Conservation (phyloP, 1,140 invertebrate genomes). For the Zaprionus nigranus region DNA sequence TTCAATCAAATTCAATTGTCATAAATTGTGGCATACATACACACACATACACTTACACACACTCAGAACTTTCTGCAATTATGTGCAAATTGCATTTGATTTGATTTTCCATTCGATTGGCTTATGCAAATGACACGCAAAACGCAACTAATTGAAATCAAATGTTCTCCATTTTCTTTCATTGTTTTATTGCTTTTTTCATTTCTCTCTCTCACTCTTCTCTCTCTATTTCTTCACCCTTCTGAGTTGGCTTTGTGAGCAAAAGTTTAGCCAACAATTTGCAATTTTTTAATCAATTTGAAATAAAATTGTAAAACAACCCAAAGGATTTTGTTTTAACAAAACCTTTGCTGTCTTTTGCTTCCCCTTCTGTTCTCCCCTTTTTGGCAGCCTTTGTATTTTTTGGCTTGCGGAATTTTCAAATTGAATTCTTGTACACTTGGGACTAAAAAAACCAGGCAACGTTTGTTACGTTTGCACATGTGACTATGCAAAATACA, state of each 20-base stretch:
- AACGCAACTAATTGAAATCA: slow-evolving; percentile 52
- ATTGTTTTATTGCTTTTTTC: background rate
- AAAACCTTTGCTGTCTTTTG: slow-evolving; percentile 22
- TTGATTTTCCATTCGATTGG: slow-evolving; percentile 64
- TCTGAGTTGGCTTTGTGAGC: background rate
- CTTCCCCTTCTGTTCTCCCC: too few species aligned
- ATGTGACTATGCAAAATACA: slow-evolving; percentile 7
- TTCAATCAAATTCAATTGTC: slow-evolving; percentile 67
- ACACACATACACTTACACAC: slow-evolving; percentile 19
- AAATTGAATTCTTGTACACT: slow-evolving; percentile 60
- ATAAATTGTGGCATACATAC: slow-evolving; percentile 55
- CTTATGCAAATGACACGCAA: slow-evolving; percentile 63
- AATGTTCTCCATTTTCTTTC: slow-evolving; percentile 2
- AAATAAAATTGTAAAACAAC: slow-evolving; percentile 21
- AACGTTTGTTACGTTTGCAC: slow-evolving; percentile 18
- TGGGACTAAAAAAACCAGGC: slow-evolving; percentile 29
- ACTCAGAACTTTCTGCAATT: slow-evolving; percentile 53
- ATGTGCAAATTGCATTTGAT: slow-evolving; percentile 72
- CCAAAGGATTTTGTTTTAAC: slow-evolving; percentile 34
- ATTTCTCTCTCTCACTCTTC: background rate
- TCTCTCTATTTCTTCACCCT: background rate
- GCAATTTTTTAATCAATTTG: slow-evolving; percentile 47
- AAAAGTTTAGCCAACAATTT: slow-evolving; percentile 35
- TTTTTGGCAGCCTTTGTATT: slow-evolving; percentile 1
- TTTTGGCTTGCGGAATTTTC: slow-evolving; percentile 35